phyloP scores from a whole-genome alignment of 2,113 vertebrate species.

The human region GRCh38 chr1:47840001-47840500 shows the following conservation, averaged over 20 bases:
- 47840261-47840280: neutral
- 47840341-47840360: neutral
- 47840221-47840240: neutral
- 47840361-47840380: neutral
- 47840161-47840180: fast-evolving
- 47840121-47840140: too few relatives aligned
- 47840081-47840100: neutral
- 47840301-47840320: neutral
- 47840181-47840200: neutral
- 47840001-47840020: neutral
- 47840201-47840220: fast-evolving
- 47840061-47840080: neutral
- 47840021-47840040: neutral
- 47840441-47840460: slow-evolving; percentile 27
- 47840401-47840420: neutral
- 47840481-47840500: neutral
- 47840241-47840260: neutral
- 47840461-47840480: neutral
- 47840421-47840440: neutral
- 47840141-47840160: too few relatives aligned
- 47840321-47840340: neutral
- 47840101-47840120: neutral
- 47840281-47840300: neutral
- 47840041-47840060: neutral
- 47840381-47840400: neutral